Evolutionary conservation across 2,113 vertebrate species (phyloP).

Genomic region (Rhizomys pruinosus): DNA sequence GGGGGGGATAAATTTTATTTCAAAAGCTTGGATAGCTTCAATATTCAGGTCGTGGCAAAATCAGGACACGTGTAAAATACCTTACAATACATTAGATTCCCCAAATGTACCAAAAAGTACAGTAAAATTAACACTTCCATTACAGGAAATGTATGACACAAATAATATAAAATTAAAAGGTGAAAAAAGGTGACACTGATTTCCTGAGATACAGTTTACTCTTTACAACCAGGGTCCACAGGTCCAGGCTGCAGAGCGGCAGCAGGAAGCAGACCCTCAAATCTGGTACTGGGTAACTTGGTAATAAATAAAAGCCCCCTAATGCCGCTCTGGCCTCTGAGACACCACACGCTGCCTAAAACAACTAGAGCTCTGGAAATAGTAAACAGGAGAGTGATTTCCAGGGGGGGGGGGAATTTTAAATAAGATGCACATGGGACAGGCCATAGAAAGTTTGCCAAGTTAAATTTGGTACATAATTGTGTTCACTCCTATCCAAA

Average conservation of each 20-base stretch:
- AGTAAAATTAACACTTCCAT: conserved; percentile 99
- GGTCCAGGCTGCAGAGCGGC: conserved; percentile 94
- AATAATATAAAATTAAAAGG: conserved; percentile 99
- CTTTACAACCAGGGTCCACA: conserved; percentile 99
- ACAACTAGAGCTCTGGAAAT: conserved; percentile 89
- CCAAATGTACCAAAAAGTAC: conserved; percentile 99
- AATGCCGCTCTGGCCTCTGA: conserved; percentile 85
- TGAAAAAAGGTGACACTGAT: conserved; percentile 98
- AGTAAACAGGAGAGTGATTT: conserved; percentile 89
- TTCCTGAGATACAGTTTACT: conserved; percentile 96
- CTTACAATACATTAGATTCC: conserved; percentile 99
- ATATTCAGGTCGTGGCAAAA: conserved; percentile 94
- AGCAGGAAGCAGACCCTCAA: conserved; percentile 94
- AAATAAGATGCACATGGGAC: conserved; percentile 91
- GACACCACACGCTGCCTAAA: conserved; percentile 90
- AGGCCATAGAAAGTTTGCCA: conserved; percentile 92
- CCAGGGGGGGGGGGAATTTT: conserved; percentile 88
- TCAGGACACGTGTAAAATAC: conserved; percentile 99
- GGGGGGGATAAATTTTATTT: conserved; percentile 96
- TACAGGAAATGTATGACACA: conserved; percentile 99
- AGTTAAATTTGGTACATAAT: conserved; percentile 92
- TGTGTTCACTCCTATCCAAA: conserved; percentile 89
- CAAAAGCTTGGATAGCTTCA: conserved; percentile 95
- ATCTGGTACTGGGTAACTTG: conserved; percentile 88
- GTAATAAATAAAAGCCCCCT: conserved; percentile 87